Percentiles rank a stretch among this genome's conserved stretches.
phyloP scores from a whole-genome alignment of 2,113 vertebrate genomes.

The Phalacrocorax aristotelis region DNA sequence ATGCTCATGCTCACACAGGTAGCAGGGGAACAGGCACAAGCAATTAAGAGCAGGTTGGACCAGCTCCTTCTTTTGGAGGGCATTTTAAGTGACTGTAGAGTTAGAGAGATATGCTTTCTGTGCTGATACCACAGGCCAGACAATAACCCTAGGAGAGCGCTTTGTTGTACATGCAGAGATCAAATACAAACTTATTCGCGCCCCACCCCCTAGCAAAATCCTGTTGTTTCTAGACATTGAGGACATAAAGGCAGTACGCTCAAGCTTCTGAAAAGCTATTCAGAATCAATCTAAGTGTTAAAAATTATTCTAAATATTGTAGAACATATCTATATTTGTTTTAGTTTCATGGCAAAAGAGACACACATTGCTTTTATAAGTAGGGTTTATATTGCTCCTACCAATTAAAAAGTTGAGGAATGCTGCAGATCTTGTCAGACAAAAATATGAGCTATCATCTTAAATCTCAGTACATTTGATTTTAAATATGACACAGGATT shows the following conservation, averaged over 20 bases:
- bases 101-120: background rate
- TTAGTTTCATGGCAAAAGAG: background rate
- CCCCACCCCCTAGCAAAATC: background rate
- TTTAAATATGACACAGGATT: background rate
- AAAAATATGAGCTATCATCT: background rate
- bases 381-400: background rate
- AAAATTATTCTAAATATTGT: background rate
- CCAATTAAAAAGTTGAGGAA: background rate
- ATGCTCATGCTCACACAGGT: background rate
- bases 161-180: background rate
- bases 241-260: background rate
- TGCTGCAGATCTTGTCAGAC: background rate
- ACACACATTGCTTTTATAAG: rapidly evolving
- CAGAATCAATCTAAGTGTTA: background rate
- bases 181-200: background rate
- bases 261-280: background rate
- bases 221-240: background rate
- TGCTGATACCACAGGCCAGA: background rate
- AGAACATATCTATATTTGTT: background rate
- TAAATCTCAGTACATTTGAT: background rate
- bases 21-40: background rate
- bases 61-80: background rate
- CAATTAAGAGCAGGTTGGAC: background rate
- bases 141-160: background rate
- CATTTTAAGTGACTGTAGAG: background rate